Base-by-base conservation (phyloP, 2,797 vertebrate species). In the Microcaecilia unicolor region DNA sequence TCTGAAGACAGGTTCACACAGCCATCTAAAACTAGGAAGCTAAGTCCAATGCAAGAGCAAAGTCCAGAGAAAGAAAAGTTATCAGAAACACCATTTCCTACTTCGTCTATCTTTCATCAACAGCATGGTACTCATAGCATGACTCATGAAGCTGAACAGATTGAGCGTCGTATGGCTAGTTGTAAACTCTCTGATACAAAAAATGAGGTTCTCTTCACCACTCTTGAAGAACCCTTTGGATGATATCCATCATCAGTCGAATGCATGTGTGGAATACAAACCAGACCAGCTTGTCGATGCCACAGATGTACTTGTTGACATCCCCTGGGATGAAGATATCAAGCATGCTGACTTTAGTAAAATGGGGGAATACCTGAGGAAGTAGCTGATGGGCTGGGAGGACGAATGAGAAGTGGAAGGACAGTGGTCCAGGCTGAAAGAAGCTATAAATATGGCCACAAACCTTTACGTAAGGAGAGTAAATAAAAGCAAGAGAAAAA, bases 251-350 rank as follows among this genome's bases (percentile, higher is more conserved):
- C 37, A 29, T 8, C 48, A 37, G 10, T 28, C 17, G 13, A 36
- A 3, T 15, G 25, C 44, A 4, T 4, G 3, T 19, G 19, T 18
- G 18, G 53, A 41, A 26, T 36, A 41, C 4, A 9, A 7, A 15
- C 17, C 25, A 9, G 16, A 22, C 12, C 1, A 0, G 14, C 31
- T 9, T 0, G 1, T 6, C 13, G 5, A 3, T 25, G 9, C 38
- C 34, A 9, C 65, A 22, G 24, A 62, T 58, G 64, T 67, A 23
- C 49, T 83, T 29, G 43, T 90, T 36, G 64, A 83, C 3, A 83
- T 96, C 28, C 91, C 91, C 5, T 98, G 94, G 94, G 84, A 91
- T 25, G 61, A 68, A 1, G 23, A 64, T 0, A n/a, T n/a, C n/a
- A n/a, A n/a, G n/a, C n/a, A n/a, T n/a, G n/a, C n/a, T n/a, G n/a